Conservation (phyloP, 2,113 vertebrate genomes). For the Castor canadensis region DNA sequence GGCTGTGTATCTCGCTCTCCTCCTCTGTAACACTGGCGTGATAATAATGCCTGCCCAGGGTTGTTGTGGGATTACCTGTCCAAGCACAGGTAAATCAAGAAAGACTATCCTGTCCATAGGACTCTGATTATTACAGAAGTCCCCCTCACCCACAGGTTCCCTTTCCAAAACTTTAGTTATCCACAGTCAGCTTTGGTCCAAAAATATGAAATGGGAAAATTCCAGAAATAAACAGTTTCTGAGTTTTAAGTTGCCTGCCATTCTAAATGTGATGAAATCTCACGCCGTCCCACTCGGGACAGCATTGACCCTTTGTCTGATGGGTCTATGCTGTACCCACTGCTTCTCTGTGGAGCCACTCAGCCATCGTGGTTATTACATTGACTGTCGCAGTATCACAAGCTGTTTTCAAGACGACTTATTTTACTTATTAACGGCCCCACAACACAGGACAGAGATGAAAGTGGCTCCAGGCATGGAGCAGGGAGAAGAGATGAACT, state of each 20-base stretch:
- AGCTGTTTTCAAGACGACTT: neutral
- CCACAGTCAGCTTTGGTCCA: neutral
- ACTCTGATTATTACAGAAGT: too few relatives aligned
- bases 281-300: neutral
- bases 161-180: neutral
- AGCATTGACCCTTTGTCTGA: neutral
- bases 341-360: neutral
- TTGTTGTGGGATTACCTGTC: neutral
- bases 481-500: too few relatives aligned
- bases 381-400: too few relatives aligned
- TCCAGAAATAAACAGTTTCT: neutral
- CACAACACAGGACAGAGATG: neutral
- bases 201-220: neutral
- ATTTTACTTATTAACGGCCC: neutral
- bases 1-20: neutral
- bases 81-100: too few relatives aligned
- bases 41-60: neutral
- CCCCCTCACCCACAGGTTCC: neutral
- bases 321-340: too few relatives aligned
- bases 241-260: neutral
- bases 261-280: neutral
- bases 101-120: fast-evolving
- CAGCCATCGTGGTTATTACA: neutral
- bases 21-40: neutral
- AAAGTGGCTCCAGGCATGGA: neutral